Base-by-base conservation (phyloP, 2,888 invertebrate genomes). In the Elegia similella region DNA sequence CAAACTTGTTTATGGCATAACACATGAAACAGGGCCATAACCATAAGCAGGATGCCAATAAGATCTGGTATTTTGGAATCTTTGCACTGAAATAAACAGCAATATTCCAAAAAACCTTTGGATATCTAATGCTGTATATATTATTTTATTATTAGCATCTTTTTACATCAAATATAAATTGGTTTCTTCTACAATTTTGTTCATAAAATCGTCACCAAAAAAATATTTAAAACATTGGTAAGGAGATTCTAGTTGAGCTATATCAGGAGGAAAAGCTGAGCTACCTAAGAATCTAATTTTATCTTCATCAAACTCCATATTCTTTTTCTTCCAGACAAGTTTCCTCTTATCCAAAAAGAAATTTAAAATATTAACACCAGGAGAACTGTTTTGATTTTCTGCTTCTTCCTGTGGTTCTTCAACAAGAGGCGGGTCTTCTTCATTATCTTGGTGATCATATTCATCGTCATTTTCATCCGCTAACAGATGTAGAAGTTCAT, bases 1-100 rank as follows among this genome's bases (percentile, higher is more conserved):
- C 69, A 69, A 71, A 75, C 7, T 61, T 64, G 58, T 72, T 71
- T 43, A 69, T 59, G 66, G 59, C 68, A 72, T 70, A 59, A 61
- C 66, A 57, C 59, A 58, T 56, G 54, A 59, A 59, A 69, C 66
- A 8, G 64, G 66, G 0, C 65, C 63, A 66, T 64, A 69, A 7
- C 68, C 69, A 64, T 66, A 63, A 56, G 48, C 63, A n/a, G 58
- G 55, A 0, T 61, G 58, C 69, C 69, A 70, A 60, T 68, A 71
- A 60, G 66, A 68, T 61, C 67, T 63, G 55, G 55, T 62, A 60
- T 59, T 68, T 52, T 69, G 69, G 64, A 54, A 68, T 62, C 64
- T 63, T 7, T 34, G 12, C 53, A 68, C 64, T 59, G 68, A 69
- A 64, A 66, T 68, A 59, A 60, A 69, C 56, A 68, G 62, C 7